Conservation (phyloP, 1,140 invertebrate genomes). For the Polyergus mexicanus region DNA sequence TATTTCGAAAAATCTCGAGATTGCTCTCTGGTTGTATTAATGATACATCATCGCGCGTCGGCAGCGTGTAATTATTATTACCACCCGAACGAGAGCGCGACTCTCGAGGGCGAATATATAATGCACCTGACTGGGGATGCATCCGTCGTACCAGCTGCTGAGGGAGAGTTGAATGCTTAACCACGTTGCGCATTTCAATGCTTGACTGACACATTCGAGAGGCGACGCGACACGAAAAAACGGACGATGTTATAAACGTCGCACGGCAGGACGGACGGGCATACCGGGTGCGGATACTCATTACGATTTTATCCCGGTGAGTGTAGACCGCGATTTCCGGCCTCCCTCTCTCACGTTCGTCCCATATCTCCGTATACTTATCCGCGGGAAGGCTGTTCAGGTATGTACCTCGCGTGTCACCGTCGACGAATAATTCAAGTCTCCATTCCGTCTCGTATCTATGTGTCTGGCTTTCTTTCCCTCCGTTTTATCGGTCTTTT, state of each 20-base stretch:
- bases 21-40: neutral
- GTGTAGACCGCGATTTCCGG: conserved; percentile 48
- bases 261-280: conserved; percentile 22
- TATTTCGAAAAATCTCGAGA: neutral
- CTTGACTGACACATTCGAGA: conserved; percentile 61
- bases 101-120: conserved; percentile 46
- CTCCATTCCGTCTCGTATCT: neutral
- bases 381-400: neutral
- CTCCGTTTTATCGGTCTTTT: neutral
- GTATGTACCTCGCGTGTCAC: conserved; percentile 8
- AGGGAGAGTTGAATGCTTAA: conserved; percentile 58
- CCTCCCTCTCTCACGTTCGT: neutral
- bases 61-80: conserved; percentile 37
- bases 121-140: conserved; percentile 47
- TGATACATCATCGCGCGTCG: conserved; percentile 17
- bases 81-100: neutral
- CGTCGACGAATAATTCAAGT: conserved; percentile 39
- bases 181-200: conserved; percentile 53
- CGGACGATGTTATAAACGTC: conserved; percentile 49
- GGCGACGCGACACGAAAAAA: conserved; percentile 38
- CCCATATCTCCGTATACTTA: neutral
- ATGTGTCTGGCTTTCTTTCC: neutral
- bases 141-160: neutral
- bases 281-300: conserved; percentile 21
- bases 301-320: conserved; percentile 54